phyloP scores from a whole-genome alignment of 2,113 vertebrate species.

The Lucifuga dentata region DNA sequence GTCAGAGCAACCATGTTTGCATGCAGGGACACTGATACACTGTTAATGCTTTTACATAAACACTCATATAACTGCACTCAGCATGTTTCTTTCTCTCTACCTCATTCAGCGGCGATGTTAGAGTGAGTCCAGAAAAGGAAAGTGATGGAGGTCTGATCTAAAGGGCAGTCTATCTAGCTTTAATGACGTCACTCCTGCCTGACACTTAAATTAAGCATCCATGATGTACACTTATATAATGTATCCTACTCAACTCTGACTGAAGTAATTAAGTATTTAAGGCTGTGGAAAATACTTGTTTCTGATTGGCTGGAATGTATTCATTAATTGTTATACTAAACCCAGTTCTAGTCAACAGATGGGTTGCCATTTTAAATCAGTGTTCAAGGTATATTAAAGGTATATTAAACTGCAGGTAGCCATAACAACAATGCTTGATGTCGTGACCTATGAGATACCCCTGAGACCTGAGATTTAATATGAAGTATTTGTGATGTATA shows the following conservation, averaged over 20 bases:
- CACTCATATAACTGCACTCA: slow-evolving; percentile 47
- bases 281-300: no score
- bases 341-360: neutral
- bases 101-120: slow-evolving; percentile 7
- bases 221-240: neutral
- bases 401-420: neutral
- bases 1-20: slow-evolving; percentile 19
- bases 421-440: neutral
- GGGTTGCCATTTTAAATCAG: no score
- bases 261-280: neutral
- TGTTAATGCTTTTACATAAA: slow-evolving; percentile 50
- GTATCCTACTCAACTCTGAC: slow-evolving; percentile 1
- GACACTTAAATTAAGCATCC: no score
- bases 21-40: slow-evolving; percentile 8
- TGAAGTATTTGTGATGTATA: no score
- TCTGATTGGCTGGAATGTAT: no score
- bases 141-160: no score
- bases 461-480: no score
- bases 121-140: slow-evolving; percentile 28
- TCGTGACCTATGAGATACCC: no score
- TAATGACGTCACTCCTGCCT: slow-evolving; percentile 1
- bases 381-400: neutral
- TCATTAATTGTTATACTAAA: no score
- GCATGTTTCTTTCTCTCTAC: slow-evolving; percentile 5
- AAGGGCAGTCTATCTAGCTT: slow-evolving; percentile 26